Base-by-base conservation (phyloP, 2,797 vertebrate genomes). In the Muscicapa comitata region DNA sequence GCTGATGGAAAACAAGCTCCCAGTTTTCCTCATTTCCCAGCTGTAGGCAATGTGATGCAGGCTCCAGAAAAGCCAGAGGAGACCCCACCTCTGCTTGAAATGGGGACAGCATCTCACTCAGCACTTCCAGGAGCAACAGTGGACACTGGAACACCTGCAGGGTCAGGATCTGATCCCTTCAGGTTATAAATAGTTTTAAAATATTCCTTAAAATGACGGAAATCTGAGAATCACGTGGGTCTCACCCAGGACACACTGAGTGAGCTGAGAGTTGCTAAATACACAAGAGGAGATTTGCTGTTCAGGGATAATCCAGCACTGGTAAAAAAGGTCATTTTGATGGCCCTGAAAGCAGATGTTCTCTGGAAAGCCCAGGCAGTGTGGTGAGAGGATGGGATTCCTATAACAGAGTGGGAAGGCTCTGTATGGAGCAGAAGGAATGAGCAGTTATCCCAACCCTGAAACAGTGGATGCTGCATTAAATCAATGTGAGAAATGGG, bases 221-320 rank as follows among this genome's bases (percentile, higher is more conserved):
- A 53, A 67, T 55, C 18, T 0, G 3, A 77, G 65, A 78, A n/a
- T 13, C 0, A 0, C 4, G 0, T 8, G 10, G 31, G 31, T 11
- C 31, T 63, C 17, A 13, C 10, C 45, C 21, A 33, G 31, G 37
- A 33, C 7, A 15, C 0, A 0, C 12, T 0, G 1, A 77, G 37
- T 0, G 1, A 88, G 43, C 21, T 51, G 40, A 11, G 42, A 51
- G 40, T 9, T 31, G 23, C 45, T 62, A 1, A 72, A 42, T 21
- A n/a, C 8, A 2, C 23, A 11, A 12, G 20, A 37, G 58, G 18
- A 61, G 28, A 6, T 37, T 10, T 21, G 8, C 4, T 20, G 6
- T 13, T 74, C 19, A 16, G 55, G 47, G 35, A 66, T 15, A 43
- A 79, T 38, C 61, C 57, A 71, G 14, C 25, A 8, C 10, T 5